Evolutionary conservation across 2,888 invertebrate species (phyloP), one percentile per base, ranked within the genome.

Genomic region (Autographa gamma): DNA sequence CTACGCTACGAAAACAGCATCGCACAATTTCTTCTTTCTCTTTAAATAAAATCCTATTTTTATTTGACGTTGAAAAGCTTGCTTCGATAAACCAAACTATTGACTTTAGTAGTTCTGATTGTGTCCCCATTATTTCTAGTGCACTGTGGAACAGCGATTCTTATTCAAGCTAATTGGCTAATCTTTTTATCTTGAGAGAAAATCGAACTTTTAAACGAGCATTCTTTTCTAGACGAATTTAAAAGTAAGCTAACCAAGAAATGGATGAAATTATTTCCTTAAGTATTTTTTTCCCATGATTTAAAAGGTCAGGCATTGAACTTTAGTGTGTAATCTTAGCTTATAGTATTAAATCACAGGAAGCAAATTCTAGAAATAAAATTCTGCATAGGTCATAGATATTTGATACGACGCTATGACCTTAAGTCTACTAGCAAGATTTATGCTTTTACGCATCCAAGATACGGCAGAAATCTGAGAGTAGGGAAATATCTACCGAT

Each of bases 331-430:
- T 5, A 48, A 48, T n/a, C 7, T 16, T n/a, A 48, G 48, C 8
- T 6, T 8, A 25, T n/a, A n/a, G 48, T n/a, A 48, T 48, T 48
- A 48, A 48, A 48, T 48, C 48, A n/a, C 48, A 48, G 48, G 54
- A 56, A 25, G 19, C 54, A 13, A 56, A 25, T 56, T 25, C 25
- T n/a, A n/a, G 54, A 25, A 19, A 56, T 56, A 56, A 56, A 25
- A 25, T 56, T 19, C 19, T 56, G 19, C 54, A 56, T 25, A 19
- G 54, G 54, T 56, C 19, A 19, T 56, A 13, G 54, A 56, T 56
- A 56, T 13, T 48, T 48, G 48, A 48, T 48, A 48, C 48, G 48
- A n/a, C n/a, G 48, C n/a, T 48, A n/a, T 48, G 48, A 48, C 48
- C 48, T 48, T 48, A n/a, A 48, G n/a, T 7, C 48, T 6, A n/a